phyloP scores from a whole-genome alignment of 2,888 invertebrate genomes.

The Sarcophaga variegata region DNA sequence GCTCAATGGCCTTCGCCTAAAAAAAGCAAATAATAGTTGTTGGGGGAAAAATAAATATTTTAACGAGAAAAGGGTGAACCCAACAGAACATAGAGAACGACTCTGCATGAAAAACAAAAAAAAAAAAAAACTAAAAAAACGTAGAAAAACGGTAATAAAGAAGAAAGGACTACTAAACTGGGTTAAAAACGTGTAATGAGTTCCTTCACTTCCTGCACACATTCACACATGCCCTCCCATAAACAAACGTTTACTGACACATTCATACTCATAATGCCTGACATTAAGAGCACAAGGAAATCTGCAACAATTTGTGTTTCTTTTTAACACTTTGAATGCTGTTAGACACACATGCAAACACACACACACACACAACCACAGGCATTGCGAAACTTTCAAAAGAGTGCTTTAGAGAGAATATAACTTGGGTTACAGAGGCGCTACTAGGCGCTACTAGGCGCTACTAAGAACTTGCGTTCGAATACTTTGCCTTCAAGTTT shows the following conservation, averaged over 20 bases:
- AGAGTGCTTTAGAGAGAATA: too few species aligned
- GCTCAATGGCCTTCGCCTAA: slow-evolving; percentile 68
- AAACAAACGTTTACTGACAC: background rate
- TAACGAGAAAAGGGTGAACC: slow-evolving; percentile 31
- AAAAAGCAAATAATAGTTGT: slow-evolving; percentile 65
- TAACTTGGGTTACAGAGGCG: too few species aligned
- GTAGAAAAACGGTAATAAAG: slow-evolving; percentile 12
- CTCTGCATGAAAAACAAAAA: slow-evolving; percentile 49
- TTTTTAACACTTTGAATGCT: background rate
- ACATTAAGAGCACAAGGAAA: slow-evolving; percentile 59
- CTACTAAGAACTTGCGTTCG: too few species aligned
- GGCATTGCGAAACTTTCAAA: too few species aligned
- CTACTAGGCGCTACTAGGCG: too few species aligned
- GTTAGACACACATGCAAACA: too few species aligned
- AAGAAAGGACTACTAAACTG: slow-evolving; percentile 42
- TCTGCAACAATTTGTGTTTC: slow-evolving; percentile 66
- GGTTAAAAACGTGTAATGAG: slow-evolving; percentile 68
- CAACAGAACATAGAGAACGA: slow-evolving; percentile 28
- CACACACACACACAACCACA: too few species aligned
- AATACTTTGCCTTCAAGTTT: too few species aligned
- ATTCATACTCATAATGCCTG: background rate
- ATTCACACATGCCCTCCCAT: background rate
- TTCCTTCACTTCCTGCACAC: slow-evolving; percentile 62
- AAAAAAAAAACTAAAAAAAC: slow-evolving; percentile 17
- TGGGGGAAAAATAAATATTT: slow-evolving; percentile 45